A percentile compares a stretch with the other conserved stretches of the same genome.
These are phyloP conservation scores for Leucophora obtusa DNA, from an alignment of 2,888 invertebrate species.

Conservation along the genomic window DNA sequence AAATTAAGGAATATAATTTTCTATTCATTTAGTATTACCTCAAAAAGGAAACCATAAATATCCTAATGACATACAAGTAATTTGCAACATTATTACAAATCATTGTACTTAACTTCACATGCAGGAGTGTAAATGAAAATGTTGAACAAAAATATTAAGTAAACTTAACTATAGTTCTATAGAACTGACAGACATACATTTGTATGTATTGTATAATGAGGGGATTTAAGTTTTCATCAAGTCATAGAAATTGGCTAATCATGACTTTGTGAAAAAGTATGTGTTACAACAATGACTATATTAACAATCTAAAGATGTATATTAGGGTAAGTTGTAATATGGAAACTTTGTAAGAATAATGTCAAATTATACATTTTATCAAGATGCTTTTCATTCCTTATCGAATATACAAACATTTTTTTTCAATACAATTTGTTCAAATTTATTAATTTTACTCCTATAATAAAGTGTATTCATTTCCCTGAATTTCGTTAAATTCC, in stretches of 20 bases:
- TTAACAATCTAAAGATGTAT: too few species aligned
- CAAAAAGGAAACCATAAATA: constrained; percentile 21
- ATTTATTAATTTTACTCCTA: too few species aligned
- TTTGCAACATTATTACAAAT: constrained; percentile 33
- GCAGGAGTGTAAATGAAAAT: constrained; percentile 9
- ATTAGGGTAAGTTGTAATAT: too few species aligned
- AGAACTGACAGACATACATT: too few species aligned
- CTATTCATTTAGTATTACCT: background rate
- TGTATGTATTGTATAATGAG: constrained; percentile 32
- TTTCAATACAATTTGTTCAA: too few species aligned
- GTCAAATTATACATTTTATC: too few species aligned
- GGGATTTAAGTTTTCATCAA: constrained; percentile 53
- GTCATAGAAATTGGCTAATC: constrained; percentile 52
- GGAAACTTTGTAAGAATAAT: too few species aligned
- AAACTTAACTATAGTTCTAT: constrained; percentile 19
- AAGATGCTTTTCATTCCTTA: too few species aligned
- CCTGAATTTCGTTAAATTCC: too few species aligned
- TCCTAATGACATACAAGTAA: constrained; percentile 40
- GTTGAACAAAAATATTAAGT: constrained; percentile 15
- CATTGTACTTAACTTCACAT: constrained; percentile 48
- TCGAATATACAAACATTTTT: too few species aligned
- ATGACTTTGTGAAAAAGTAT: constrained; percentile 40
- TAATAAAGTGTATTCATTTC: too few species aligned
- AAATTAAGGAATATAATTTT: background rate
- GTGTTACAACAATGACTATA: background rate